A percentile compares a stretch with the other conserved stretches of the same genome.
Conservation (phyloP, 2,797 vertebrate genomes). For the Luscinia megarhynchos region DNA sequence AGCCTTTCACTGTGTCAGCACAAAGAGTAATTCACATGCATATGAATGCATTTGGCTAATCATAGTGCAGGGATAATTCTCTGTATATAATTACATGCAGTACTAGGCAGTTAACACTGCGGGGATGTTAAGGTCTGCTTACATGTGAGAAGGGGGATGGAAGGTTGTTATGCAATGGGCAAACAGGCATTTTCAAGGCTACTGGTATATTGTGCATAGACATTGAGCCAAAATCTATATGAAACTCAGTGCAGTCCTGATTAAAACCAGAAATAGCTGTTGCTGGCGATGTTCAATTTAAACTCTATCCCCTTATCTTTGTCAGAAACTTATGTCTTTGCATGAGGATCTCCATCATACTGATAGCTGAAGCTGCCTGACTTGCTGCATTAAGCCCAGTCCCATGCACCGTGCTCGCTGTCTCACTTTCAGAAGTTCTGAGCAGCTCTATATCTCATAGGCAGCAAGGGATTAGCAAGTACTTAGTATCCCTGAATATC, state of each 20-base stretch:
- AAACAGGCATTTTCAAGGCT: constrained; percentile 50
- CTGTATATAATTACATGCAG: constrained; percentile 70
- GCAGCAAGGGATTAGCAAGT: neutral
- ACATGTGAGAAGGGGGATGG: neutral
- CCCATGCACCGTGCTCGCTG: neutral
- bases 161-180: constrained; percentile 37
- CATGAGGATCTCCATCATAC: neutral
- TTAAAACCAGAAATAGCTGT: neutral
- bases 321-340: neutral
- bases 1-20: constrained; percentile 67
- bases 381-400: neutral
- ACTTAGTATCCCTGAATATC: neutral
- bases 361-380: neutral
- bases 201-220: constrained; percentile 8
- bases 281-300: neutral
- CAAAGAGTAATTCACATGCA: constrained; percentile 64
- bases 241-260: neutral
- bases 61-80: constrained; percentile 64
- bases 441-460: neutral
- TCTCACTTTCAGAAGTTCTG: neutral
- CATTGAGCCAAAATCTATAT: neutral
- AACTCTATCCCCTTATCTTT: neutral
- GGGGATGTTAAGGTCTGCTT: constrained; percentile 44
- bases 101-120: constrained; percentile 66
- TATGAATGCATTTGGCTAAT: constrained; percentile 71